These are phyloP conservation scores for Melanotaenia maccullochi DNA, from an alignment of 2,797 vertebrate species.

Conservation along the genomic window DNA sequence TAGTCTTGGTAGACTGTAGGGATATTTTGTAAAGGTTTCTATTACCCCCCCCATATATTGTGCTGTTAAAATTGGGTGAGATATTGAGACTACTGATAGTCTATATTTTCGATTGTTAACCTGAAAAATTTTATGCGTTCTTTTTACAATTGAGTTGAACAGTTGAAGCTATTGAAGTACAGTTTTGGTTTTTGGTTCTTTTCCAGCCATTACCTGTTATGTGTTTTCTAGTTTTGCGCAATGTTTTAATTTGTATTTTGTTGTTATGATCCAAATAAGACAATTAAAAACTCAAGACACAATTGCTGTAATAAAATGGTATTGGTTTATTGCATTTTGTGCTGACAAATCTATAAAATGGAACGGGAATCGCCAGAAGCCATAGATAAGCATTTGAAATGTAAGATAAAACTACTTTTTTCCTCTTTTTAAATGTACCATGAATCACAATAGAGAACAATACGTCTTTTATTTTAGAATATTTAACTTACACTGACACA, in stretches of 20 bases:
- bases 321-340: conserved; percentile 99
- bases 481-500: conserved; percentile 90
- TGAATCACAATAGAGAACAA: conserved; percentile 92
- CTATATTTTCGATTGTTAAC: conserved; percentile 41
- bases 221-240: conserved; percentile 54
- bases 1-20: conserved; percentile 39
- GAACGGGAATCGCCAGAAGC: conserved; percentile 95
- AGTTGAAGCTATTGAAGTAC: conserved; percentile 21
- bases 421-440: conserved; percentile 84
- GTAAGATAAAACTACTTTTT: conserved; percentile 91
- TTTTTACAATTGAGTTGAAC: conserved; percentile 17
- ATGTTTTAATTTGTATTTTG: conserved; percentile 56
- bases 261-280: conserved; percentile 45
- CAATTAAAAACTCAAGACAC: conserved; percentile 76
- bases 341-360: conserved; percentile 99
- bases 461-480: conserved; percentile 81
- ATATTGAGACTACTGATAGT: conserved; percentile 22
- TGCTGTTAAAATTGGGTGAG: conserved; percentile 23
- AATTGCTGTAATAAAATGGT: conserved; percentile 97
- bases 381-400: conserved; percentile 97
- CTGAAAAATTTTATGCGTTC: conserved; percentile 24
- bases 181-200: conserved; percentile 43
- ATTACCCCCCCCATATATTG: conserved; percentile 11
- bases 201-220: conserved; percentile 21
- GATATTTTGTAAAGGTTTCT: conserved; percentile 68